Evolutionary conservation across 2,797 vertebrate genomes (phyloP).

Genomic region (Vespertilio murinus): DNA sequence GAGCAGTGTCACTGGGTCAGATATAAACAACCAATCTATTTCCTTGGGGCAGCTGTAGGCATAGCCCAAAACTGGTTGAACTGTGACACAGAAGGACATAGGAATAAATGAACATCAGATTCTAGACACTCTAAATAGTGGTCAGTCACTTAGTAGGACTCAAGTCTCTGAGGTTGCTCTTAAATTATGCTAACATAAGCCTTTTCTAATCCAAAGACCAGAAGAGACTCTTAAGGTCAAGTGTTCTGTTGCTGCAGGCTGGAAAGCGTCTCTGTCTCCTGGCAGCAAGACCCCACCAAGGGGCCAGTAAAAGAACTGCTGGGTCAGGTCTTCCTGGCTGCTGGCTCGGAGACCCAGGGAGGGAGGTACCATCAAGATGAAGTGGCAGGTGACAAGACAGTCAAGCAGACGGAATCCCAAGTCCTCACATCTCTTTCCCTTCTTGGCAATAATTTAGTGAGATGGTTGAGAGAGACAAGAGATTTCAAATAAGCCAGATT

Average conservation of each 20-base stretch:
- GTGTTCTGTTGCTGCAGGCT: constrained; percentile 54
- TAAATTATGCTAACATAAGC: constrained; percentile 70
- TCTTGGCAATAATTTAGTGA: constrained; percentile 72
- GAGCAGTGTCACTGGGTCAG: neutral
- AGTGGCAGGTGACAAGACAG: constrained; percentile 55
- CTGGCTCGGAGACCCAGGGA: constrained; percentile 54
- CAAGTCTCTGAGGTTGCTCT: constrained; percentile 73
- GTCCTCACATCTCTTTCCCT: constrained; percentile 63
- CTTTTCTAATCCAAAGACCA: constrained; percentile 76
- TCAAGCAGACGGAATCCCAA: constrained; percentile 57
- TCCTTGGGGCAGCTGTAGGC: constrained; percentile 46
- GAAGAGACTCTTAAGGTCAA: constrained; percentile 77
- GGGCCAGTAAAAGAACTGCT: constrained; percentile 49
- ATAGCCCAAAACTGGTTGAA: constrained; percentile 33
- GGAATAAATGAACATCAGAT: constrained; percentile 33
- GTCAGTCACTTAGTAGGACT: constrained; percentile 69
- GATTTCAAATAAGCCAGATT: constrained; percentile 75
- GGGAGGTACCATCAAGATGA: constrained; percentile 59
- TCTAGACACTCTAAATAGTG: constrained; percentile 63
- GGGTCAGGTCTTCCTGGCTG: constrained; percentile 53
- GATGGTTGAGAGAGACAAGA: constrained; percentile 58
- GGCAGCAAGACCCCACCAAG: constrained; percentile 62
- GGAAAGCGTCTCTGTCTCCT: constrained; percentile 60
- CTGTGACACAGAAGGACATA: neutral
- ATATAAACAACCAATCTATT: neutral